Evolutionary conservation across 2,113 vertebrate genomes (phyloP).

Genomic region (Podilymbus podiceps): DNA sequence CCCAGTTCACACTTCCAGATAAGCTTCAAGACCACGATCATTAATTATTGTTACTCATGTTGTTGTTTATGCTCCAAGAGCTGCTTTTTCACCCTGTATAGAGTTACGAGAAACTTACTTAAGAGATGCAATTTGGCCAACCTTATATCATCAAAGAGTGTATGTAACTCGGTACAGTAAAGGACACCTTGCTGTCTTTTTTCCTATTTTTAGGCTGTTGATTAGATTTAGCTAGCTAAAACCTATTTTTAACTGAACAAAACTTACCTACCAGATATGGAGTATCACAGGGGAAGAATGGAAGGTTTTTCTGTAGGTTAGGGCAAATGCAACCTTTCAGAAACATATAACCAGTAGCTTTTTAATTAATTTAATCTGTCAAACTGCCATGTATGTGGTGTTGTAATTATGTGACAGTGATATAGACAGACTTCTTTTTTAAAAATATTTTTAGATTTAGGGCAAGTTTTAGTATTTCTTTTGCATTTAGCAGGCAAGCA

Average conservation of each 20-base stretch:
- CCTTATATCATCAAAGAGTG: not conserved
- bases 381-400: not conserved
- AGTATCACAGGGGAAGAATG: not conserved
- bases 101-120: conserved; percentile 19
- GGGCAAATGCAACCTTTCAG: not conserved
- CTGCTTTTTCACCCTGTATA: conserved; percentile 43
- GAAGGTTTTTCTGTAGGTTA: not conserved
- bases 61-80: conserved; percentile 50
- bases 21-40: conserved; percentile 8
- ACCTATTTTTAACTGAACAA: not conserved
- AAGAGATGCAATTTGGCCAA: not conserved
- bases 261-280: not conserved
- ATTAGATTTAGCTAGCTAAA: not conserved
- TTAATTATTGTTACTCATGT: conserved; percentile 54
- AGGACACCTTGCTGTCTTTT: not conserved
- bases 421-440: not conserved
- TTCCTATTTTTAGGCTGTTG: not conserved
- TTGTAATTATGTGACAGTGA: not conserved
- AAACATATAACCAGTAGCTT: not conserved
- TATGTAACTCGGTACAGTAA: not conserved
- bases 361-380: not conserved
- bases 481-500: not conserved
- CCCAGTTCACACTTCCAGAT: conserved; percentile 49
- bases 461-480: not conserved
- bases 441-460: not conserved